phyloP scores from a whole-genome alignment of 2,888 invertebrate genomes.

The Gonocerus acuteangulatus region DNA sequence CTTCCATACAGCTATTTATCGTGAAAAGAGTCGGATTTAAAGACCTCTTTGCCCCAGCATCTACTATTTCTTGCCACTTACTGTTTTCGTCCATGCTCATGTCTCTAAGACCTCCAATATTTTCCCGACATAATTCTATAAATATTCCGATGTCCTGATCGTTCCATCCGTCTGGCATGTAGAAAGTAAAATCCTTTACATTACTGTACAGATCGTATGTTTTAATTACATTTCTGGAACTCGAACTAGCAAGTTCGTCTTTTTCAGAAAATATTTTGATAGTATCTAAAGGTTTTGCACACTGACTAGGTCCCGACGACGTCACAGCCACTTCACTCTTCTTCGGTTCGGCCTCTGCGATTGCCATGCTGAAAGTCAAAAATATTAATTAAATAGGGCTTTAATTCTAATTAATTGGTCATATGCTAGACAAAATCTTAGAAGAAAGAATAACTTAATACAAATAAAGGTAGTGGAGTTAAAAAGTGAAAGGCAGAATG shows the following conservation, averaged over 20 bases:
- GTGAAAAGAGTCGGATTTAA: constrained; percentile 23
- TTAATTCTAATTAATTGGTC: no score
- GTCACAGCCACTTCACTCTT: constrained; percentile 19
- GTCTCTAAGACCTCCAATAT: constrained; percentile 21
- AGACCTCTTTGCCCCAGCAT: constrained; percentile 19
- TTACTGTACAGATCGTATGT: constrained; percentile 22
- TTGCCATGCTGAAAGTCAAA: background rate
- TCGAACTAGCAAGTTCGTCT: background rate
- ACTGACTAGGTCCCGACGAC: constrained; percentile 15
- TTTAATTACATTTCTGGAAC: background rate
- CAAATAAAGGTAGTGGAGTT: no score
- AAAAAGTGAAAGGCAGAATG: no score
- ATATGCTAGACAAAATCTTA: no score
- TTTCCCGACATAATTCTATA: constrained; percentile 23
- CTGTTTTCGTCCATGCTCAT: constrained; percentile 13
- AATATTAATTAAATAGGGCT: no score
- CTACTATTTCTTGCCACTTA: constrained; percentile 28
- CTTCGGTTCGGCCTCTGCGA: constrained; percentile 17
- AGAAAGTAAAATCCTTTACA: constrained; percentile 29
- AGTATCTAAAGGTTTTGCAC: background rate
- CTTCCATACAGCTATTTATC: constrained; percentile 21
- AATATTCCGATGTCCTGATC: constrained; percentile 27
- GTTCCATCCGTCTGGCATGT: constrained; percentile 31
- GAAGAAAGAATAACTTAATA: no score
- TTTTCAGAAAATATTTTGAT: background rate